phyloP scores from a whole-genome alignment of 2,888 invertebrate genomes.

The Myopa testacea region DNA sequence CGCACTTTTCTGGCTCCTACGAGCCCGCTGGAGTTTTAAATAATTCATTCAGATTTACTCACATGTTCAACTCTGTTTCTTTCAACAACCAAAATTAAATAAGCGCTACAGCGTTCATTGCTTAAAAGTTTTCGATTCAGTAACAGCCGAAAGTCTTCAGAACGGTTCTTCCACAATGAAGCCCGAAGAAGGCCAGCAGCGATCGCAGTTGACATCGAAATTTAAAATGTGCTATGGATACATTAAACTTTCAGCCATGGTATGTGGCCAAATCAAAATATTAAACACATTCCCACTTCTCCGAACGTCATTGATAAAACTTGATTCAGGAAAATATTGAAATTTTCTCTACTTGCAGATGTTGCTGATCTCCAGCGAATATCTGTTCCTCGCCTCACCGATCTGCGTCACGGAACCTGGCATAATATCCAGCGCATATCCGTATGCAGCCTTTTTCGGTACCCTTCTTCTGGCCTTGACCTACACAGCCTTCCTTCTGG shows the following conservation, averaged over 20 bases:
- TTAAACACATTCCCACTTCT: too few relatives aligned
- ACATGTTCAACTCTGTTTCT: not conserved
- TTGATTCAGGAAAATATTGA: not conserved
- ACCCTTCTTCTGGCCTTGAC: not conserved
- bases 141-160: too few relatives aligned
- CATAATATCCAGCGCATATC: not conserved
- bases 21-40: not conserved
- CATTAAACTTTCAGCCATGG: not conserved
- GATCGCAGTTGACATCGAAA: not conserved
- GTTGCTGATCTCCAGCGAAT: slow-evolving; percentile 19
- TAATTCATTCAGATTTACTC: too few relatives aligned
- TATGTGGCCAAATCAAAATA: not conserved
- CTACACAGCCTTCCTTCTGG: not conserved
- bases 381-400: slow-evolving; percentile 2
- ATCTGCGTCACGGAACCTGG: not conserved
- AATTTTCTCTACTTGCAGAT: slow-evolving; percentile 11
- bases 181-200: not conserved
- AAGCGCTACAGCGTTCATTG: too few relatives aligned
- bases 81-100: not conserved
- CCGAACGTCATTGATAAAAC: too few relatives aligned
- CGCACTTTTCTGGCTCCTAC: not conserved
- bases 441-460: not conserved
- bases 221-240: not conserved
- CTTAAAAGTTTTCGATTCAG: too few relatives aligned
- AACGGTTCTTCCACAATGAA: not conserved